phyloP scores from a whole-genome alignment of 2,888 invertebrate genomes.

The Xanthia icteritia region DNA sequence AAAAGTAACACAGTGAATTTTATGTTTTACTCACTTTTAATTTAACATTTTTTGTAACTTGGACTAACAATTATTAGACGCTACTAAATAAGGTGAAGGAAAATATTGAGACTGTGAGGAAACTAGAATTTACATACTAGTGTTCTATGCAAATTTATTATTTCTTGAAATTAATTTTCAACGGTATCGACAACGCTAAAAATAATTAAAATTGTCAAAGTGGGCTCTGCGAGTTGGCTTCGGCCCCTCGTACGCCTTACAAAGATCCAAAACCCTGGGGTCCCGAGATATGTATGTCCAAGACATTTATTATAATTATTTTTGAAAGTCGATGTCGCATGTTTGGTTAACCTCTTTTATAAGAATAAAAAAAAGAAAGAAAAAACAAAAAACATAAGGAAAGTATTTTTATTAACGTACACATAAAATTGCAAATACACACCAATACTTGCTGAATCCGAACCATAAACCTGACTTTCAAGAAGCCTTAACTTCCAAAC shows the following conservation, averaged over 20 bases:
- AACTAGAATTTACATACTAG: not conserved
- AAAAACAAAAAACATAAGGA: too few species aligned
- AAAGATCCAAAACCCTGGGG: too few species aligned
- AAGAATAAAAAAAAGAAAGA: too few species aligned
- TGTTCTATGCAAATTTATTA: not conserved
- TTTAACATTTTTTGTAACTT: not conserved
- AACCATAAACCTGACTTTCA: not conserved
- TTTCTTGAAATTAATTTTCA: not conserved
- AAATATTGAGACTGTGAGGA: not conserved
- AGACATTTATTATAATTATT: too few species aligned
- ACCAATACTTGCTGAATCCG: not conserved
- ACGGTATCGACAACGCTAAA: too few species aligned
- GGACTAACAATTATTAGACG: not conserved
- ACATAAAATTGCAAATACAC: not conserved
- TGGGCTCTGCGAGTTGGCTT: too few species aligned
- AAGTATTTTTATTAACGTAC: too few species aligned
- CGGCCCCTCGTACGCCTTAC: too few species aligned
- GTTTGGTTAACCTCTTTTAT: too few species aligned
- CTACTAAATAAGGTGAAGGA: not conserved
- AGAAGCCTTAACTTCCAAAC: not conserved
- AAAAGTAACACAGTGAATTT: not conserved
- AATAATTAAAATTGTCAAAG: too few species aligned
- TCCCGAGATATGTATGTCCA: too few species aligned
- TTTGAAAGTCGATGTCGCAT: too few species aligned
- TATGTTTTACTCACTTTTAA: conserved; percentile 1